Evolutionary conservation across 2,888 invertebrate species (phyloP).

Genomic region (Oasisia sp.): DNA sequence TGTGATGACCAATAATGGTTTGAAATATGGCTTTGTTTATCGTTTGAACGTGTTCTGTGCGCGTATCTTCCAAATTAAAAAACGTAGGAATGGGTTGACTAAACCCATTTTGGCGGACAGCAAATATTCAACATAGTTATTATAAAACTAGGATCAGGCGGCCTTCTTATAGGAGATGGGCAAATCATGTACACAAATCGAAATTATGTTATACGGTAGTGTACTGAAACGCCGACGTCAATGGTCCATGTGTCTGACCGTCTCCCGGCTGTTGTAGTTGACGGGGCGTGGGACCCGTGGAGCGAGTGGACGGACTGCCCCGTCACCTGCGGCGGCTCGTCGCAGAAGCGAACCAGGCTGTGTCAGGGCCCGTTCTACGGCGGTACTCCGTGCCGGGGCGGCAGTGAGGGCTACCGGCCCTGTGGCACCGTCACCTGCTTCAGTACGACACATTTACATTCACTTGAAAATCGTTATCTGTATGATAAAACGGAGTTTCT

Average conservation of each 20-base stretch:
- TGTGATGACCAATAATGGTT: no score
- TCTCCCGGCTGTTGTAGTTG: conserved; percentile 18
- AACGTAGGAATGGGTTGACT: no score
- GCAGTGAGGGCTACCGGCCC: not conserved
- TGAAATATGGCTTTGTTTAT: no score
- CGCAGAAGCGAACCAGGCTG: not conserved
- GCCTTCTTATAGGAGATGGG: no score
- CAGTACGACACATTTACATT: not conserved
- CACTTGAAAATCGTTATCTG: not conserved
- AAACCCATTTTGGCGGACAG: no score
- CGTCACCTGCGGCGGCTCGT: conserved; percentile 13
- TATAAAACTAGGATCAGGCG: no score
- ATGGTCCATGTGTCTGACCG: not conserved
- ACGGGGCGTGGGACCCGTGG: conserved; percentile 24
- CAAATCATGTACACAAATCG: not conserved
- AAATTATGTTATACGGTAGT: not conserved
- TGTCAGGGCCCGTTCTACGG: conserved; percentile 20
- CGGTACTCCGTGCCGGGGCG: not conserved
- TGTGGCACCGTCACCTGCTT: conserved; percentile 1
- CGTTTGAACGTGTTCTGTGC: no score
- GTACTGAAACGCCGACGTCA: not conserved
- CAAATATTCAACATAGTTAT: no score
- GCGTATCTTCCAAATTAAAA: no score
- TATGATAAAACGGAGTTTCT: no score
- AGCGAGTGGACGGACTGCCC: not conserved